Evolutionary conservation across 2,113 vertebrate species (phyloP).

Genomic region (Capreolus pygargus): DNA sequence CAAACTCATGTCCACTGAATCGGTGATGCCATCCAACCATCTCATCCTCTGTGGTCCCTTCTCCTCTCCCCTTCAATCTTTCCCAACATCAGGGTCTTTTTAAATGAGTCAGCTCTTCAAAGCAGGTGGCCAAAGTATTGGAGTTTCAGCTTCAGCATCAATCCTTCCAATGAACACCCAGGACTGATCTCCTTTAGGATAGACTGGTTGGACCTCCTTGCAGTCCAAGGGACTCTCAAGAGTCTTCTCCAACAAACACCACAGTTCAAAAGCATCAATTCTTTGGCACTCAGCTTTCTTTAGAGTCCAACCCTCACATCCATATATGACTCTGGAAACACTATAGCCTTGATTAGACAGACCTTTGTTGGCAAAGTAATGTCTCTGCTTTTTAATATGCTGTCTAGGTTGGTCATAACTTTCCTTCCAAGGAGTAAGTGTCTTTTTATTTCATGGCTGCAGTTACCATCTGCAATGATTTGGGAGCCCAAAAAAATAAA

Average conservation of each 20-base stretch:
- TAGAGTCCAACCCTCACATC: neutral
- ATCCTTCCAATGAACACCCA: neutral
- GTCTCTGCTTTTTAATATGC: neutral
- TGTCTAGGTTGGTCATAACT: neutral
- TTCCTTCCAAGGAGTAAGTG: neutral
- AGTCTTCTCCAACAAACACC: neutral
- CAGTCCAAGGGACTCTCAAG: neutral
- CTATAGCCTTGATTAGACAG: neutral
- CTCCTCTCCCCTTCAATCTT: neutral
- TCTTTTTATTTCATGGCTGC: neutral
- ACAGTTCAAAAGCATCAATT: neutral
- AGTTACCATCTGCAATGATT: neutral
- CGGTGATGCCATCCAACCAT: neutral
- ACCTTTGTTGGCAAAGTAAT: neutral
- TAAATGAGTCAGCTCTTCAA: neutral
- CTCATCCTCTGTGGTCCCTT: neutral
- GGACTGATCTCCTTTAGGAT: neutral
- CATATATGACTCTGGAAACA: neutral
- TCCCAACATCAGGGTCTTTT: neutral
- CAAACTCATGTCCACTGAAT: neutral
- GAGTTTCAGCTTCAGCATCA: neutral
- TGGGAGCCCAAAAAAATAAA: neutral
- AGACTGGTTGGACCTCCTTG: neutral
- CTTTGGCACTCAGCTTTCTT: neutral
- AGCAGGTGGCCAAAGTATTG: neutral